phyloP scores from a whole-genome alignment of 2,797 vertebrate genomes.

The Bovichtus variegatus region DNA sequence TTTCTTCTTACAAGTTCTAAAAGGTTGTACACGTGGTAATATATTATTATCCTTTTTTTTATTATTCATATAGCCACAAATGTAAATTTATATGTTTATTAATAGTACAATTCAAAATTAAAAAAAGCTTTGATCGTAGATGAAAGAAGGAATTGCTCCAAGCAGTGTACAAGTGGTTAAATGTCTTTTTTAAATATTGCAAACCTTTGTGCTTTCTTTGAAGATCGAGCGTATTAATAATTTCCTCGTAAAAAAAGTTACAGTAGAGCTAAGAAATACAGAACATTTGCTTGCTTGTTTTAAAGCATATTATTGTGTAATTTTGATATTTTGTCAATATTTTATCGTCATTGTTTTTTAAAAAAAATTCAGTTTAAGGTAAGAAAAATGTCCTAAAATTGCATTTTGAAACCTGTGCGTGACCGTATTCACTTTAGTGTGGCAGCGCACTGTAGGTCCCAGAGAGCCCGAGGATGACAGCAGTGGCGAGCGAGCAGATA shows the following conservation, averaged over 20 bases:
- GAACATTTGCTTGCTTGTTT: no score
- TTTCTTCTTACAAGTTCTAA: not conserved
- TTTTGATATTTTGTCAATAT: not conserved
- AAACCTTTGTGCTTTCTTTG: constrained; percentile 7
- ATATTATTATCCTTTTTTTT: not conserved
- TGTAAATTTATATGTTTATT: constrained; percentile 20
- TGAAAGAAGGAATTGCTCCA: not conserved
- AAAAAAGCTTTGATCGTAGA: constrained; percentile 35
- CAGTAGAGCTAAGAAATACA: not conserved
- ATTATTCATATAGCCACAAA: not conserved
- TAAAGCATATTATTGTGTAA: not conserved
- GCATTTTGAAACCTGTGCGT: not conserved
- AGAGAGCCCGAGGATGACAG: constrained; percentile 22
- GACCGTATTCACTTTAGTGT: not conserved
- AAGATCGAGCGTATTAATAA: constrained; percentile 5
- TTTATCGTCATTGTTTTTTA: not conserved
- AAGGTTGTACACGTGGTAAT: not conserved
- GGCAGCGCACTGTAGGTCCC: constrained; percentile 4
- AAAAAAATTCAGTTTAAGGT: not conserved
- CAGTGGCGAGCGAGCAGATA: constrained; percentile 22
- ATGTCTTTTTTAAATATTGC: constrained; percentile 13
- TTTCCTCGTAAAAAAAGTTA: not conserved
- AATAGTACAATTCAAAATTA: constrained; percentile 24
- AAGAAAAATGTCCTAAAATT: not conserved
- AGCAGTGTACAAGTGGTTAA: constrained; percentile 1